Percentiles rank a stretch among this genome's conserved stretches.
phyloP scores from a whole-genome alignment of 2,797 vertebrate species.

The Mionectes olivaceus region DNA sequence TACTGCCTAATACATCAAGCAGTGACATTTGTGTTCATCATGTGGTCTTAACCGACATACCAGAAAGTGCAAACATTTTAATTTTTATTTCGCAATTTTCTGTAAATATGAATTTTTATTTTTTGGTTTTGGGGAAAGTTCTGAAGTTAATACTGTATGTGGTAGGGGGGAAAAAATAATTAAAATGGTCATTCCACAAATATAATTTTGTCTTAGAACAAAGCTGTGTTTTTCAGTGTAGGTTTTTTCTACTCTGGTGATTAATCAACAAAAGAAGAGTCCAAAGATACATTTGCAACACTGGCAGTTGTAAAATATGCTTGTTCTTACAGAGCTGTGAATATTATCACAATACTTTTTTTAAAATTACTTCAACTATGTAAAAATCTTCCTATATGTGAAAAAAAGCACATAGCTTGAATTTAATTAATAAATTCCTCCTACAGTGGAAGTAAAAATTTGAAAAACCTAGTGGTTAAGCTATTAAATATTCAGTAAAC shows the following conservation, averaged over 20 bases:
- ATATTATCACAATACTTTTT: not conserved
- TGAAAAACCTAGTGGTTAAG: not conserved
- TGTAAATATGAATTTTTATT: not conserved
- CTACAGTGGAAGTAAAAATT: not conserved
- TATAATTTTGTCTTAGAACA: not conserved
- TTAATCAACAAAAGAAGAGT: not conserved
- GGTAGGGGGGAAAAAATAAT: not conserved
- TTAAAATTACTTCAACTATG: not conserved
- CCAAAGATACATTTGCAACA: not conserved
- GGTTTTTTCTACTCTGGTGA: not conserved
- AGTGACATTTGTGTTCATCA: not conserved
- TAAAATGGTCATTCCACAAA: not conserved
- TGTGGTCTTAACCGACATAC: not conserved
- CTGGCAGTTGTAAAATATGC: not conserved
- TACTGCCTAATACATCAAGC: accelerated
- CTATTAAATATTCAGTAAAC: not conserved
- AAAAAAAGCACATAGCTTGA: not conserved
- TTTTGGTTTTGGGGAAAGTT: not conserved
- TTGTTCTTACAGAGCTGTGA: not conserved
- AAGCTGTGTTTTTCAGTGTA: not conserved
- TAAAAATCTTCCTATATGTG: not conserved
- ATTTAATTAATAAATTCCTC: not conserved
- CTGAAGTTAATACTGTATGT: not conserved
- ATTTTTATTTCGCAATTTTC: not conserved
- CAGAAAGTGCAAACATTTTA: not conserved